Conservation (phyloP, 1,140 invertebrate genomes). For the Acyrthosiphon pisum region DNA sequence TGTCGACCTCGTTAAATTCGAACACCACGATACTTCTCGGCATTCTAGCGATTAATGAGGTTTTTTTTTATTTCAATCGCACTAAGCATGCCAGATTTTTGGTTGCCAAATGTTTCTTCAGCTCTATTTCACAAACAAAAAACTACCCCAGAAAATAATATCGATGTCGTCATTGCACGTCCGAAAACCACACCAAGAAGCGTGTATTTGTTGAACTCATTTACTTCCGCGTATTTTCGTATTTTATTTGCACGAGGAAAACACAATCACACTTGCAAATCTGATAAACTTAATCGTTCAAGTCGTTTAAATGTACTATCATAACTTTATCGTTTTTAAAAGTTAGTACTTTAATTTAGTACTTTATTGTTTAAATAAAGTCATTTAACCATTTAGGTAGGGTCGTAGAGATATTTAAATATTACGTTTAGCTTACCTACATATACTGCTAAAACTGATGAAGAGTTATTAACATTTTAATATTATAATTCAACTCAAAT, state of each 20-base stretch:
- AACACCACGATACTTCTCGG: neutral
- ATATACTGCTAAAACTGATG: neutral
- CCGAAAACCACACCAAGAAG: neutral
- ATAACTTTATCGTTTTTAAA: neutral
- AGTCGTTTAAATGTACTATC: neutral
- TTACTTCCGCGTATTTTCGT: neutral
- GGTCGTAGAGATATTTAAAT: neutral
- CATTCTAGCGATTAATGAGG: neutral
- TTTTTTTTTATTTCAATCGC: slow-evolving; percentile 3
- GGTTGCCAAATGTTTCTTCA: slow-evolving; percentile 9
- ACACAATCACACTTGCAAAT: neutral
- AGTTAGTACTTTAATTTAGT: neutral
- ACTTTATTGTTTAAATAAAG: neutral
- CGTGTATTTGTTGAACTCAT: neutral
- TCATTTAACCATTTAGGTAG: neutral
- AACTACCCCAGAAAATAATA: neutral
- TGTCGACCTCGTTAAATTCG: neutral
- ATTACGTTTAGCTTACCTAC: neutral
- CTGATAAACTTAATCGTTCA: neutral
- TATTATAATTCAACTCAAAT: neutral
- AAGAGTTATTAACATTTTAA: neutral
- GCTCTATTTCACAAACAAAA: neutral
- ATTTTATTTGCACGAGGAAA: neutral
- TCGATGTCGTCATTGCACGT: neutral
- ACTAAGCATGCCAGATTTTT: slow-evolving; percentile 10